A percentile compares a stretch with the other conserved stretches of the same genome.
phyloP scores from a whole-genome alignment of 2,888 invertebrate species.

The Machimus atricapillus region DNA sequence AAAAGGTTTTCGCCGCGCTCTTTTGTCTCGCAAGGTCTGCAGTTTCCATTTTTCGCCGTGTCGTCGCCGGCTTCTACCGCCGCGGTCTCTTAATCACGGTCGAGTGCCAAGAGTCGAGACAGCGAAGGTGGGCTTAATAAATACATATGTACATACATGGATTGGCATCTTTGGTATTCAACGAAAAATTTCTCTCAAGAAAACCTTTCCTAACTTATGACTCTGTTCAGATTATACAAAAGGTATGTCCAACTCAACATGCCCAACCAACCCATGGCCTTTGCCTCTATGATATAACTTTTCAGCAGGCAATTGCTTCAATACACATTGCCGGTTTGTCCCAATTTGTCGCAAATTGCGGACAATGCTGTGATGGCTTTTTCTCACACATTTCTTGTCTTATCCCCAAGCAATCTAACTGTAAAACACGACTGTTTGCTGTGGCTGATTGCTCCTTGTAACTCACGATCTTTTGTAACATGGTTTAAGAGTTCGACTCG shows the following conservation, averaged over 20 bases:
- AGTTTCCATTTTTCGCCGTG: not conserved
- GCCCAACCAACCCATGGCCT: not conserved
- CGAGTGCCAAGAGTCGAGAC: not conserved
- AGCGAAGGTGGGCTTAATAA: not conserved
- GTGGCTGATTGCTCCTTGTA: not conserved
- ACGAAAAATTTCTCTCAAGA: not conserved
- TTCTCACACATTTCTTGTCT: slow-evolving; percentile 4
- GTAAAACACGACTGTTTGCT: slow-evolving; percentile 10
- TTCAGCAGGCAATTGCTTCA: not conserved
- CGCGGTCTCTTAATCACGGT: not conserved
- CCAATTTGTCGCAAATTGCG: slow-evolving; percentile 20
- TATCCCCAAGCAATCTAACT: not conserved
- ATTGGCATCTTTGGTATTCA: not conserved
- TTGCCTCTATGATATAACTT: not conserved
- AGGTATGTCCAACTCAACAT: not conserved
- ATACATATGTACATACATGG: not conserved
- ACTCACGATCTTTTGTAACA: not conserved
- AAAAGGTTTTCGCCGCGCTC: not conserved
- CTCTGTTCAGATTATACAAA: not conserved
- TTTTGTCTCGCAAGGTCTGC: slow-evolving; percentile 1
- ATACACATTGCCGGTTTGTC: not conserved
- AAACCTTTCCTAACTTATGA: not conserved
- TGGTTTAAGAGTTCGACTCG: not conserved
- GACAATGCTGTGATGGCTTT: not conserved
- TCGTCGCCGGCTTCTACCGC: not conserved